Conservation (phyloP, 2,113 vertebrate genomes). For the Deroptyus accipitrinus region DNA sequence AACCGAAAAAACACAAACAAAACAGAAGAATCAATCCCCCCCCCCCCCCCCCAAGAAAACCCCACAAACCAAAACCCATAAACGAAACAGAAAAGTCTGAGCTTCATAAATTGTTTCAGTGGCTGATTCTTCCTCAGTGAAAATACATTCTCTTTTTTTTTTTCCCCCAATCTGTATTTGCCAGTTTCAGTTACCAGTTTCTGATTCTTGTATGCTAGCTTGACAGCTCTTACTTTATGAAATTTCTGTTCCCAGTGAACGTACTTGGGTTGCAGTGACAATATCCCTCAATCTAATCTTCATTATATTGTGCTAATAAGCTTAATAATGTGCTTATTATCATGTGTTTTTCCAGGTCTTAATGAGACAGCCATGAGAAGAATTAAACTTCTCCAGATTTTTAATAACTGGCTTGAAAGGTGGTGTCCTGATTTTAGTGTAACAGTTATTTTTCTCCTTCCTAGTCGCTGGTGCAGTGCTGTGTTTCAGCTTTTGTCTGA, state of each 20-base stretch:
- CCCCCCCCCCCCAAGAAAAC: neutral
- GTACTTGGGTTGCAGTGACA: neutral
- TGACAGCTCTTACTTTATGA: neutral
- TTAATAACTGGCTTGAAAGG: neutral
- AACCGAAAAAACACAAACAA: neutral
- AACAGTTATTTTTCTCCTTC: neutral
- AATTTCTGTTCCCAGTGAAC: neutral
- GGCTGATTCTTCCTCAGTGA: neutral
- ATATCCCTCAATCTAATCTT: neutral
- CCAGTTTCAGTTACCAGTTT: neutral
- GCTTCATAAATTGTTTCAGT: neutral
- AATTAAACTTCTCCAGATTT: neutral
- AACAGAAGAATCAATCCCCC: neutral
- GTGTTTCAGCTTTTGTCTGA: neutral
- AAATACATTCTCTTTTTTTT: neutral
- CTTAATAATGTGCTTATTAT: neutral
- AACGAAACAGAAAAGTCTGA: neutral
- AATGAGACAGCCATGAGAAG: neutral
- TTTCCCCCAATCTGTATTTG: neutral
- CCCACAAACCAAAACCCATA: neutral
- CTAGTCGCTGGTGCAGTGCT: neutral
- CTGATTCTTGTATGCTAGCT: neutral
- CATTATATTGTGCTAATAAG: neutral
- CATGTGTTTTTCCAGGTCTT: neutral
- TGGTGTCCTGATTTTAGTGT: neutral